A percentile compares a stretch with the other conserved stretches of the same genome.
Evolutionary conservation across 2,888 invertebrate species (phyloP).

Genomic region (Drosophila planitibia): DNA sequence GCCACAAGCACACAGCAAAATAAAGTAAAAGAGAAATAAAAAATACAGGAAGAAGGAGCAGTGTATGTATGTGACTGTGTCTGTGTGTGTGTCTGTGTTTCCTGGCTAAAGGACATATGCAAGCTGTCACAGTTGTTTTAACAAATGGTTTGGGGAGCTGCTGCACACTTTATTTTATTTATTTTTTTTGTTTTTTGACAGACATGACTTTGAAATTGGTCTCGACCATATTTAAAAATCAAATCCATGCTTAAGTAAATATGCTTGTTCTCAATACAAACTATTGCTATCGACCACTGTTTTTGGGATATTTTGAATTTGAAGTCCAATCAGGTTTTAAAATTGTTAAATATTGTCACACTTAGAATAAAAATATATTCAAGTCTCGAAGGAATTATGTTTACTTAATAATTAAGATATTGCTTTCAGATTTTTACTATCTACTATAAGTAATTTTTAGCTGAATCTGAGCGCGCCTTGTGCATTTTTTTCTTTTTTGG

Average conservation of each 20-base stretch:
- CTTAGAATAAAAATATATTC: background rate
- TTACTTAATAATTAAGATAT: background rate
- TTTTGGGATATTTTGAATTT: background rate
- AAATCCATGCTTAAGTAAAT: background rate
- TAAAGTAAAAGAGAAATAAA: slow-evolving; percentile 26
- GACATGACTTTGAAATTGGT: slow-evolving; percentile 39
- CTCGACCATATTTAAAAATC: slow-evolving; percentile 34
- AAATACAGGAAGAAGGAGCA: background rate
- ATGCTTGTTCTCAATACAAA: background rate
- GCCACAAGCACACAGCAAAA: slow-evolving; percentile 64
- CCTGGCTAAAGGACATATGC: slow-evolving; percentile 73
- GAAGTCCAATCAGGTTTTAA: background rate
- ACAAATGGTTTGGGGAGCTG: slow-evolving; percentile 73
- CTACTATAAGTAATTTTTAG: background rate
- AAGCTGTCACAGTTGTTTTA: slow-evolving; percentile 82
- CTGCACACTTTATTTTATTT: slow-evolving; percentile 20
- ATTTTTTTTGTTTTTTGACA: slow-evolving; percentile 1
- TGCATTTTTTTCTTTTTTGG: background rate
- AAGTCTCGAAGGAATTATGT: background rate
- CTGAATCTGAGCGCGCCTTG: background rate
- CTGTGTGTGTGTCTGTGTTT: slow-evolving; percentile 17
- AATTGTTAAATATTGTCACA: background rate
- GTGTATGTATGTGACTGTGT: slow-evolving; percentile 12
- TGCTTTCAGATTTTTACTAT: background rate
- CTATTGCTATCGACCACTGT: background rate